Evolutionary conservation across 2,113 vertebrate genomes (phyloP).

Genomic region (Atrichornis clamosus): DNA sequence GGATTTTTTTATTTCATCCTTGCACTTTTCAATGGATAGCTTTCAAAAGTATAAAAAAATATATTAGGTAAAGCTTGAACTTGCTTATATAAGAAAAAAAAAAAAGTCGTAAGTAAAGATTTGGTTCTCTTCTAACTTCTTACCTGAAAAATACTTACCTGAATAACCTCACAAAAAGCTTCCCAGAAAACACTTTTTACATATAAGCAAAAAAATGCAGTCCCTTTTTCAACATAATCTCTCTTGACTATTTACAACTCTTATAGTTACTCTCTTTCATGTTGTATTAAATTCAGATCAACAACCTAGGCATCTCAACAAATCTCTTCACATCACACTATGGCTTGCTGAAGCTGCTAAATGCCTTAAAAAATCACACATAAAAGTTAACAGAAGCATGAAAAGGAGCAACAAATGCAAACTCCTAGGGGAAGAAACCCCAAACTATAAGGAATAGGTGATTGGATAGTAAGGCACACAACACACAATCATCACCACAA

Average conservation of each 20-base stretch:
- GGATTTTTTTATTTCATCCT: not conserved
- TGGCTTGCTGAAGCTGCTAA: not conserved
- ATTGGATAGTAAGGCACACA: not conserved
- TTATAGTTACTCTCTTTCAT: not conserved
- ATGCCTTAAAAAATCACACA: not conserved
- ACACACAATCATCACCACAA: not conserved
- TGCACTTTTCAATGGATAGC: not conserved
- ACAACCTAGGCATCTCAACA: not conserved
- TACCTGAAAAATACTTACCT: not conserved
- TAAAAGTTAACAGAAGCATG: not conserved
- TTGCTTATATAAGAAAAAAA: not conserved
- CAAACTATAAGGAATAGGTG: not conserved
- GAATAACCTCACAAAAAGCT: not conserved
- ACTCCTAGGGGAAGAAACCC: accelerated
- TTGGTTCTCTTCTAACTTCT: not conserved
- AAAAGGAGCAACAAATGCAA: not conserved
- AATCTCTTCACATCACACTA: not conserved
- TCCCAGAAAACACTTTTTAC: not conserved
- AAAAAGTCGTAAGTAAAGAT: not conserved
- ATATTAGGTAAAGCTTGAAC: not conserved
- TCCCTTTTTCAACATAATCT: not conserved
- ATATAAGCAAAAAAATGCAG: not conserved
- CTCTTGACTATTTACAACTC: not conserved
- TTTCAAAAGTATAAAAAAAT: not conserved
- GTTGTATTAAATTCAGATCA: not conserved